These are phyloP conservation scores for Cinara cedri DNA, from an alignment of 2,888 invertebrate genomes.

Conservation along the genomic window DNA sequence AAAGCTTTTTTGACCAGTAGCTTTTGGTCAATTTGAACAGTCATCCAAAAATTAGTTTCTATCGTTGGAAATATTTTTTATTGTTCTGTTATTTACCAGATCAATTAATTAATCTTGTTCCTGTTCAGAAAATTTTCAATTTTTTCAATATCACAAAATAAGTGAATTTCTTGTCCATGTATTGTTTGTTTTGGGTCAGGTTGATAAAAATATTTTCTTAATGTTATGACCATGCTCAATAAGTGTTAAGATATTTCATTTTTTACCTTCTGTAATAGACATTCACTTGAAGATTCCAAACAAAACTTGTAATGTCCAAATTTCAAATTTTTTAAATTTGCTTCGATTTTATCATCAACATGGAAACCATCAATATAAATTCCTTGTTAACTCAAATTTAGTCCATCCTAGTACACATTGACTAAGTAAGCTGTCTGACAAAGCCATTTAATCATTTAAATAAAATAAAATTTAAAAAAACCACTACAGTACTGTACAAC, in stretches of 20 bases:
- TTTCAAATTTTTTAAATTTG: no score
- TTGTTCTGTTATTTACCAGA: neutral
- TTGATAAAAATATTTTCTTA: conserved; percentile 41
- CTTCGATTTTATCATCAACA: no score
- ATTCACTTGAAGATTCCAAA: conserved; percentile 23
- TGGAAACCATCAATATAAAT: no score
- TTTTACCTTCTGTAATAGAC: neutral
- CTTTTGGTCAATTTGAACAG: neutral
- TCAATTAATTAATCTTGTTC: conserved; percentile 29
- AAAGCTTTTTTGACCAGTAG: no score
- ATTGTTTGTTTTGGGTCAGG: conserved; percentile 24
- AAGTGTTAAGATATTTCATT: conserved; percentile 13
- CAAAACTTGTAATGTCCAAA: no score
- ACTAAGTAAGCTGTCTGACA: no score
- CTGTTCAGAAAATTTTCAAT: conserved; percentile 4
- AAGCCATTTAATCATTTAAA: no score
- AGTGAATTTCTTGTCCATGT: conserved; percentile 11
- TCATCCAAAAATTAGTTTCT: conserved; percentile 6
- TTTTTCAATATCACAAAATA: conserved; percentile 14
- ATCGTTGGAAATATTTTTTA: neutral
- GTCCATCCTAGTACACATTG: no score
- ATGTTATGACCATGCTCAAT: conserved; percentile 24
- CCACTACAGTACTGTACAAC: no score
- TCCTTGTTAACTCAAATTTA: no score
- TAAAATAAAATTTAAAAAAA: no score